Conservation (phyloP, 2,888 invertebrate genomes). For the Allolobophora icterica region DNA sequence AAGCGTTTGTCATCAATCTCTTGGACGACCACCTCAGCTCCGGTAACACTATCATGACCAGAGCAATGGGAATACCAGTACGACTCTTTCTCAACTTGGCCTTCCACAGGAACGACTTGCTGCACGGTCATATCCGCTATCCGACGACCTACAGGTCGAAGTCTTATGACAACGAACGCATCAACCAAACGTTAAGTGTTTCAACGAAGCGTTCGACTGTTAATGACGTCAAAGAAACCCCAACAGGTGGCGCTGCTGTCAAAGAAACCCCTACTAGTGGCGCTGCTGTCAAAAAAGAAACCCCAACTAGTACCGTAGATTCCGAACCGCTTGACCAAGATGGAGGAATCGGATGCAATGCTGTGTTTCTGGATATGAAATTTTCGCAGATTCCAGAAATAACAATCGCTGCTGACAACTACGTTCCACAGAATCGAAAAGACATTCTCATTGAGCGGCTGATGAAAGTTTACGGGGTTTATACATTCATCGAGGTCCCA, state of each 20-base stretch:
- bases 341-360: not conserved
- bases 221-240: not conserved
- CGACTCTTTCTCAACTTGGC: conserved; percentile 33
- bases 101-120: conserved; percentile 32
- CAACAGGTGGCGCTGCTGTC: too few species aligned
- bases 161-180: not conserved
- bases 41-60: conserved; percentile 10
- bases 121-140: not conserved
- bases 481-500: conserved; percentile 28
- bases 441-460: conserved; percentile 34
- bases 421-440: not conserved
- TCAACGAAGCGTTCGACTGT: not conserved
- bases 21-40: not conserved
- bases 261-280: too few species aligned
- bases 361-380: not conserved
- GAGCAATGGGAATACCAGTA: conserved; percentile 22
- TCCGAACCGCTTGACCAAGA: not conserved
- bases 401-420: not conserved
- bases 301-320: not conserved
- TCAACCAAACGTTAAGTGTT: not conserved
- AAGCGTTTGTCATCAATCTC: conserved; percentile 38
- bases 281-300: too few species aligned
- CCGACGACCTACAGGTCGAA: not conserved
- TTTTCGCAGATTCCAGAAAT: not conserved
- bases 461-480: conserved; percentile 36